Evolutionary conservation across 2,113 vertebrate genomes (phyloP).

Genomic region (Smithornis capensis): DNA sequence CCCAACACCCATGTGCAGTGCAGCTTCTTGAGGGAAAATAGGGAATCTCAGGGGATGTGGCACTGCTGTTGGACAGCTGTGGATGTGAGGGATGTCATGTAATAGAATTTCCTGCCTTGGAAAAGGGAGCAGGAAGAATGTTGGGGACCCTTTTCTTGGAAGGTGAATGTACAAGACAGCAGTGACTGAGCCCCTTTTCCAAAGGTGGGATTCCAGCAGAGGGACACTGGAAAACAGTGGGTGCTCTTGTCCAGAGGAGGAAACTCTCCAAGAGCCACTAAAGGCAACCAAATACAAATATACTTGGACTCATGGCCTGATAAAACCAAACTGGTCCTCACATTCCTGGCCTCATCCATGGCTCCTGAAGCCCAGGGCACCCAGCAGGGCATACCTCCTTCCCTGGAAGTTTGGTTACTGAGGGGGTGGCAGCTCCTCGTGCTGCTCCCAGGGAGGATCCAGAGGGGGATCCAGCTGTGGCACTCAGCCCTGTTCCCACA

Average conservation of each 20-base stretch:
- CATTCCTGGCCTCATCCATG: accelerated
- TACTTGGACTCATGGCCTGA: background rate
- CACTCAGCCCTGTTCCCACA: slow-evolving; percentile 23
- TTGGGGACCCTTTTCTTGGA: background rate
- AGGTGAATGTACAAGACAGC: background rate
- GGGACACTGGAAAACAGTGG: background rate
- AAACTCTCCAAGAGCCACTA: background rate
- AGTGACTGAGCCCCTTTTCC: background rate
- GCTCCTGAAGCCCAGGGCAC: background rate
- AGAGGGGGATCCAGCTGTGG: background rate
- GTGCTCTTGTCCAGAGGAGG: background rate
- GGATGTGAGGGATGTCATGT: background rate
- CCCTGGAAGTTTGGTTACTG: background rate
- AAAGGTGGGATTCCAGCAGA: background rate
- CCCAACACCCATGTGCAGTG: background rate
- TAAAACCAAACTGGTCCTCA: background rate
- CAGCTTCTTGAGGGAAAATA: background rate
- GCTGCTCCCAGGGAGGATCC: background rate
- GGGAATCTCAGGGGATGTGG: background rate
- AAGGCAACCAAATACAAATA: background rate
- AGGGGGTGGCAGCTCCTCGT: background rate
- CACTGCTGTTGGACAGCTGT: background rate
- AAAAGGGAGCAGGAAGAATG: background rate
- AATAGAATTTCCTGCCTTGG: background rate
- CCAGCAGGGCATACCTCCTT: background rate